Percentiles rank a stretch among this genome's conserved stretches.
phyloP scores from a whole-genome alignment of 2,888 invertebrate species.

The Tromatobia lineatoria region DNA sequence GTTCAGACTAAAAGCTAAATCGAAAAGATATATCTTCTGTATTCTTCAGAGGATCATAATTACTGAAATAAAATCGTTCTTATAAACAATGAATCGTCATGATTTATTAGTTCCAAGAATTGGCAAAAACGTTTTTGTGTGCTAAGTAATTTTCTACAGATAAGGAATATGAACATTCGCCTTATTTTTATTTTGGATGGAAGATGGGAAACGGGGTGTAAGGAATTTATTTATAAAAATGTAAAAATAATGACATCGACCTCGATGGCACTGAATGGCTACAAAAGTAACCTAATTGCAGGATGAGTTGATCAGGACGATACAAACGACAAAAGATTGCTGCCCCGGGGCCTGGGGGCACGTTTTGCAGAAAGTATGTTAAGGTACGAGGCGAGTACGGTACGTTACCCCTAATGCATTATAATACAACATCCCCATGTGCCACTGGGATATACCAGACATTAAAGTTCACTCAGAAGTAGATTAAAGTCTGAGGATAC shows the following conservation, averaged over 20 bases:
- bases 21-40: too few species aligned
- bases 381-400: slow-evolving; percentile 25
- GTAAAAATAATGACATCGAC: too few species aligned
- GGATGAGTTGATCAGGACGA: slow-evolving; percentile 8
- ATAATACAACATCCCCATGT: slow-evolving; percentile 47
- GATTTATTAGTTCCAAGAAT: too few species aligned
- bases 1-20: too few species aligned
- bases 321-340: slow-evolving; percentile 25
- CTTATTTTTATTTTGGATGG: background rate
- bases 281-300: slow-evolving; percentile 7
- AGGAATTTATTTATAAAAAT: background rate
- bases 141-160: too few species aligned
- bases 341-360: background rate
- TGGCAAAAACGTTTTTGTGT: too few species aligned
- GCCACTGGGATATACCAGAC: slow-evolving; percentile 35
- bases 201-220: background rate
- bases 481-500: slow-evolving; percentile 61
- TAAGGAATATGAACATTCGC: too few species aligned
- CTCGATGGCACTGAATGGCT: too few species aligned
- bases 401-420: slow-evolving; percentile 51
- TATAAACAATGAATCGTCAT: too few species aligned
- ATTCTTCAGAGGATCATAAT: too few species aligned
- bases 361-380: slow-evolving; percentile 43
- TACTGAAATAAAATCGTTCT: too few species aligned
- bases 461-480: slow-evolving; percentile 62